Evolutionary conservation across 2,797 vertebrate genomes (phyloP).

Genomic region (Leptoclinus maculatus): DNA sequence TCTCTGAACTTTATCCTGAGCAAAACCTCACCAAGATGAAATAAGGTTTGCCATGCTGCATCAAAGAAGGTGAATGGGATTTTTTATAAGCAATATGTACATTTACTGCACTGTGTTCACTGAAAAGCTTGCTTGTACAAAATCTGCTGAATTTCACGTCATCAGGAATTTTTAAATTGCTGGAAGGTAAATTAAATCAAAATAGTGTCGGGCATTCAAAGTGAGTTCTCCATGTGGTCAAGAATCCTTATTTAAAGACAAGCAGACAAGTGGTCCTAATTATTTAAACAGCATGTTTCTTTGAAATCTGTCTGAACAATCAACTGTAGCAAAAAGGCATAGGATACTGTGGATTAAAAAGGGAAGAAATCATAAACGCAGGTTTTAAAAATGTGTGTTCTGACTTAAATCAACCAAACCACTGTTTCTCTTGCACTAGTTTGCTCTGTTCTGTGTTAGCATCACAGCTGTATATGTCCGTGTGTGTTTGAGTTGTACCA

Average conservation of each 20-base stretch:
- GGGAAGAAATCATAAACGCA: constrained; percentile 65
- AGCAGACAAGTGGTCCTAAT: constrained; percentile 18
- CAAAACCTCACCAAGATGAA: constrained; percentile 39
- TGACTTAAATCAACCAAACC: constrained; percentile 58
- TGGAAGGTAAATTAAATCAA: constrained; percentile 43
- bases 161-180: constrained; percentile 51
- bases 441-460: constrained; percentile 52
- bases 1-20: constrained; percentile 7
- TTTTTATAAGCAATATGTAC: constrained; percentile 25
- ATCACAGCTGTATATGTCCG: constrained; percentile 47
- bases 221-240: constrained; percentile 4
- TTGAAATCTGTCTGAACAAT: constrained; percentile 47
- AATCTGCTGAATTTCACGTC: constrained; percentile 56
- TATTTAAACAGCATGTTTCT: constrained; percentile 44
- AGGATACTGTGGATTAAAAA: constrained; percentile 74
- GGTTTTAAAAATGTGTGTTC: constrained; percentile 47
- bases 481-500: constrained; percentile 59
- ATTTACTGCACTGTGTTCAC: constrained; percentile 18
- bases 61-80: constrained; percentile 28
- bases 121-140: constrained; percentile 40
- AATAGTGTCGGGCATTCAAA: constrained; percentile 41
- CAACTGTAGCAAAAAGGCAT: constrained; percentile 63
- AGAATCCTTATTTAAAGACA: constrained; percentile 34
- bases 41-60: constrained; percentile 34
- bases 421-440: constrained; percentile 58